Percentiles rank a stretch among this genome's conserved stretches.
Conservation (phyloP, 2,888 invertebrate species). For the Leistus spinibarbis region DNA sequence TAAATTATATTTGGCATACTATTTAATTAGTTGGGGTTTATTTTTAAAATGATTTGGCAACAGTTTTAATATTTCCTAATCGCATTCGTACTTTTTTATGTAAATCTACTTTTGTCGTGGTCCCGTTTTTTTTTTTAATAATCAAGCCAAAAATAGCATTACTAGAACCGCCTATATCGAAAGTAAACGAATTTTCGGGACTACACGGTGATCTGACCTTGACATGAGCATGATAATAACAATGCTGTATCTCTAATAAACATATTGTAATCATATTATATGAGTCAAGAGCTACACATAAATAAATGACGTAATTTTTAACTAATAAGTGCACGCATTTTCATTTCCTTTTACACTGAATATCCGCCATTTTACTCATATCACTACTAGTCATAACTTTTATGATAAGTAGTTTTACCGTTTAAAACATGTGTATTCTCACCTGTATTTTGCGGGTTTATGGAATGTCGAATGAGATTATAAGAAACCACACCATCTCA, state of each 20-base stretch:
- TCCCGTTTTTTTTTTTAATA: slow-evolving; percentile 12
- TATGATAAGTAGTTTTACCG: too few relatives aligned
- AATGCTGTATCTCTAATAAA: neutral
- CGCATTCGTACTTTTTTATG: neutral
- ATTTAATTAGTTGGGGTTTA: neutral
- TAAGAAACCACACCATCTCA: too few relatives aligned
- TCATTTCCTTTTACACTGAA: neutral
- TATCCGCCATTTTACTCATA: neutral
- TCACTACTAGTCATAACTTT: neutral
- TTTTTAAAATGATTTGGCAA: neutral
- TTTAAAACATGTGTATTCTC: too few relatives aligned
- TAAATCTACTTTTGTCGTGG: neutral
- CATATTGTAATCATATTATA: slow-evolving; percentile 12
- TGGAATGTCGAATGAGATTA: too few relatives aligned
- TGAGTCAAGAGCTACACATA: slow-evolving; percentile 26
- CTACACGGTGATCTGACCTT: neutral
- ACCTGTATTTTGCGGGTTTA: too few relatives aligned
- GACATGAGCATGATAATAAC: slow-evolving; percentile 6
- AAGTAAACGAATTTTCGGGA: neutral
- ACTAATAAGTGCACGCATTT: neutral
- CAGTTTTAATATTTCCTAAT: neutral
- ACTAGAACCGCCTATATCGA: neutral
- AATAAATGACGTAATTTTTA: slow-evolving; percentile 13
- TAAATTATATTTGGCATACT: too few relatives aligned
- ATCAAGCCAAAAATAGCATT: slow-evolving; percentile 29